Base-by-base conservation (phyloP, 1,140 invertebrate genomes). In the Liolophura sinensis region DNA sequence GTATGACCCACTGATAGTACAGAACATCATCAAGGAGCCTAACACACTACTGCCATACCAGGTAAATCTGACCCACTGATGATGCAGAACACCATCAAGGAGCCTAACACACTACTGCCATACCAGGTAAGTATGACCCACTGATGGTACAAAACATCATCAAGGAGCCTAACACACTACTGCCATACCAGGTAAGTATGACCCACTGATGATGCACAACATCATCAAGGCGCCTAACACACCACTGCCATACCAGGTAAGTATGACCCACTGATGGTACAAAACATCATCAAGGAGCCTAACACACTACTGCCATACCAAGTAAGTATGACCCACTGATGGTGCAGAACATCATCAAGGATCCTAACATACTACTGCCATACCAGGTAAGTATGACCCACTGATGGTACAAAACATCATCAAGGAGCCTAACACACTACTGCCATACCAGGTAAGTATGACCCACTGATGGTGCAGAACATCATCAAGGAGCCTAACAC, bases 261-360 rank as follows among this genome's bases (percentile, higher is more conserved):
- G 54, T 71, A 75, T 20, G 64, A 86, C 20, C 81, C 85, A 56
- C 15, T 20, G 6, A 46, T 65, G 50, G 77, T 86, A 18, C 78
- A 76, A 49, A 71, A 75, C 64, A 86, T 86, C 68, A 73, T 77
- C 0, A 75, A 74, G 61, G 73, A 78, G 24, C 69, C 73, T 9
- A 76, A 64, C 1, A 73, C 71, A 15, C 60, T 73, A 9, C 62
- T 80, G 9, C 72, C 74, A 18, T 69, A 64, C 54, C 69, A 70
- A 50, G 77, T 79, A 57, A 67, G 67, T 9, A 4, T 15, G 52
- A 81, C 54, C 75, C 81, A 62, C 1, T 9, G 5, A 18, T 55
- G 49, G 72, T 84, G 14, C 67, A 62, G n/a, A 69, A 73, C 61
- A 83, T 84, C 69, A 69, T 83, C 40, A 55, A 70, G 51, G 62